Conservation (phyloP, 2,888 invertebrate genomes). For the Ferdinandea cuprea region DNA sequence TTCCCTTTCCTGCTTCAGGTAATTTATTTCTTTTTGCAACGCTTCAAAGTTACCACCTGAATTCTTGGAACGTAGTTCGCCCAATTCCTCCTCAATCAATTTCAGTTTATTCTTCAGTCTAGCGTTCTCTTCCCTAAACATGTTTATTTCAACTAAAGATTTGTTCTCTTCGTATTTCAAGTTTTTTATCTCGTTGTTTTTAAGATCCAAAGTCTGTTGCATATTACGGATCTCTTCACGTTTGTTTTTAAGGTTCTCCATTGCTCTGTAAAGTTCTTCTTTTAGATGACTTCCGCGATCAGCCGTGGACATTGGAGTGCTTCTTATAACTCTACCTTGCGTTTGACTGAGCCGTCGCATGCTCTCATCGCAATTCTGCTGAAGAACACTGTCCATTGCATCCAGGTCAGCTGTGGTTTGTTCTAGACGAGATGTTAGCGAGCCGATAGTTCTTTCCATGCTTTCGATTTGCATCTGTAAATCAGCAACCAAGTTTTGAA, state of each 20-base stretch:
- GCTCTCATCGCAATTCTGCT: conserved; percentile 80
- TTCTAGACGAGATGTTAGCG: conserved; percentile 79
- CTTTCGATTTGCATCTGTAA: conserved; percentile 79
- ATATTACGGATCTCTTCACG: conserved; percentile 84
- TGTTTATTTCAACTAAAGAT: conserved; percentile 80
- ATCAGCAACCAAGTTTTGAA: conserved; percentile 78
- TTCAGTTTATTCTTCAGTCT: conserved; percentile 79
- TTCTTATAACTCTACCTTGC: conserved; percentile 77
- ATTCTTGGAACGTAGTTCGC: conserved; percentile 80
- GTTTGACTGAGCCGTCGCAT: conserved; percentile 76
- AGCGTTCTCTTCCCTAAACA: conserved; percentile 80
- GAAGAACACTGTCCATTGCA: conserved; percentile 80
- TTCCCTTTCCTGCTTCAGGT: conserved; percentile 82
- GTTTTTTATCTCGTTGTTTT: conserved; percentile 78
- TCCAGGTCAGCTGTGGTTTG: conserved; percentile 81
- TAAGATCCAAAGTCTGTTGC: conserved; percentile 80
- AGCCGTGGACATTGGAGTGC: conserved; percentile 80
- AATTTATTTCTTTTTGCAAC: conserved; percentile 76
- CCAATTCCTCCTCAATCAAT: conserved; percentile 80
- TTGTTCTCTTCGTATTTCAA: conserved; percentile 81
- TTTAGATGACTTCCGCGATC: conserved; percentile 83
- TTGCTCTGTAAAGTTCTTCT: conserved; percentile 83
- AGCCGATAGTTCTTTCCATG: conserved; percentile 80
- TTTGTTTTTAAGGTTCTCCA: conserved; percentile 83
- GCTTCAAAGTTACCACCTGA: not conserved